phyloP scores from a whole-genome alignment of 2,113 vertebrate genomes.

The Columba livia region DNA sequence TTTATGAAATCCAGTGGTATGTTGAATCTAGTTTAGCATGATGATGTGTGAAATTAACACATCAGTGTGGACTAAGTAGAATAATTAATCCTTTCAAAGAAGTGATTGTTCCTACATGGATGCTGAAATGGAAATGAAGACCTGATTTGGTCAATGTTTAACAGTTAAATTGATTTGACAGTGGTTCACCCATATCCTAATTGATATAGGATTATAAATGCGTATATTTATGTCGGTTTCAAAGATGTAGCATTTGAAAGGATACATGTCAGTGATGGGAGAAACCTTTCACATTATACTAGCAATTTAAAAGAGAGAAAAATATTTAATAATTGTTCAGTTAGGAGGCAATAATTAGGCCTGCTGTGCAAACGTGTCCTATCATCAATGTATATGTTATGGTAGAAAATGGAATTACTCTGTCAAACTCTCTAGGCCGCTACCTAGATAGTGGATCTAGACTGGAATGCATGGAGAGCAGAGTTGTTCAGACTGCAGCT shows the following conservation, averaged over 20 bases:
- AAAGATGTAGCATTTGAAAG: neutral
- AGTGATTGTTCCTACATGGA: neutral
- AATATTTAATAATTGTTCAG: neutral
- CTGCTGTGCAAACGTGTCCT: neutral
- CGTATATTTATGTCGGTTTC: neutral
- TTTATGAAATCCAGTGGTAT: neutral
- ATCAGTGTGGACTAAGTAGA: neutral
- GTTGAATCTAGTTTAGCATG: neutral
- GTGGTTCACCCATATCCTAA: neutral
- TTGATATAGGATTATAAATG: neutral
- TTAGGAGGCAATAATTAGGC: neutral
- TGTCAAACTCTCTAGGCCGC: neutral
- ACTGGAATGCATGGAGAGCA: rapidly evolving
- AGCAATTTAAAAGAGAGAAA: neutral
- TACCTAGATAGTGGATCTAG: neutral
- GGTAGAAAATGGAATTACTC: neutral
- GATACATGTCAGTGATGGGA: neutral
- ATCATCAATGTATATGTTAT: neutral
- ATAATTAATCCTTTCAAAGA: neutral
- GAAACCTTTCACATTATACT: neutral
- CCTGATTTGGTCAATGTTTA: neutral
- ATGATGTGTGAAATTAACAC: neutral
- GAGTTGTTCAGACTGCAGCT: neutral
- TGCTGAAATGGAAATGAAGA: neutral
- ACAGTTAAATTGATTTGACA: neutral